These are phyloP conservation scores for Mesaphorura yosii DNA, from an alignment of 1,140 invertebrate genomes.

Conservation along the genomic window DNA sequence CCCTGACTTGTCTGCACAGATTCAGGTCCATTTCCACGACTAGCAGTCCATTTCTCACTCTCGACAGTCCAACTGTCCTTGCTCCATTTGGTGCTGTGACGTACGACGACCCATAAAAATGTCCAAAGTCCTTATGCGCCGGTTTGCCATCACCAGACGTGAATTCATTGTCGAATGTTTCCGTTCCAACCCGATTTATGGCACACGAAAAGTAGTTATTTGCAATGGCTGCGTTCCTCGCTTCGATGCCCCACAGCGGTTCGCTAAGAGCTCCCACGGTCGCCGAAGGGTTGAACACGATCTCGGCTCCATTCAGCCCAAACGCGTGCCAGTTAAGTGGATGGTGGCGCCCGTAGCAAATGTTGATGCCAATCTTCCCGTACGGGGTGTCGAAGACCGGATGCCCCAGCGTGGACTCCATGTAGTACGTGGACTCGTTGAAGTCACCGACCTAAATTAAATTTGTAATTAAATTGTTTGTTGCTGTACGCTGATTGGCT, in stretches of 20 bases:
- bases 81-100: slow-evolving; percentile 82
- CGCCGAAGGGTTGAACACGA: slow-evolving; percentile 98
- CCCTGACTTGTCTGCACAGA: slow-evolving; percentile 85
- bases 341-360: slow-evolving; percentile 97
- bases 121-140: slow-evolving; percentile 87
- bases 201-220: slow-evolving; percentile 89
- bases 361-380: slow-evolving; percentile 86
- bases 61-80: slow-evolving; percentile 70
- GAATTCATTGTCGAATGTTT: slow-evolving; percentile 81
- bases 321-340: slow-evolving; percentile 97
- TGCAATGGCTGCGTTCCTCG: slow-evolving; percentile 90
- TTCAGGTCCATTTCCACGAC: slow-evolving; percentile 88
- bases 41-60: slow-evolving; percentile 77
- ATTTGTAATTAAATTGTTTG: too few relatives aligned
- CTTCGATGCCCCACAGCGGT: slow-evolving; percentile 79
- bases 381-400: slow-evolving; percentile 80
- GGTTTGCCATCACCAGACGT: slow-evolving; percentile 84
- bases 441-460: too few relatives aligned
- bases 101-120: slow-evolving; percentile 96
- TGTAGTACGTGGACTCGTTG: slow-evolving; percentile 97
- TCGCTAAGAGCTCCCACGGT: slow-evolving; percentile 77
- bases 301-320: slow-evolving; percentile 94
- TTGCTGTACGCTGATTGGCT: too few relatives aligned
- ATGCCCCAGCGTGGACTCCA: slow-evolving; percentile 90
- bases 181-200: slow-evolving; percentile 93